A percentile compares a stretch with the other conserved stretches of the same genome.
phyloP scores from a whole-genome alignment of 2,888 invertebrate species.

The Ectemnius continuus region DNA sequence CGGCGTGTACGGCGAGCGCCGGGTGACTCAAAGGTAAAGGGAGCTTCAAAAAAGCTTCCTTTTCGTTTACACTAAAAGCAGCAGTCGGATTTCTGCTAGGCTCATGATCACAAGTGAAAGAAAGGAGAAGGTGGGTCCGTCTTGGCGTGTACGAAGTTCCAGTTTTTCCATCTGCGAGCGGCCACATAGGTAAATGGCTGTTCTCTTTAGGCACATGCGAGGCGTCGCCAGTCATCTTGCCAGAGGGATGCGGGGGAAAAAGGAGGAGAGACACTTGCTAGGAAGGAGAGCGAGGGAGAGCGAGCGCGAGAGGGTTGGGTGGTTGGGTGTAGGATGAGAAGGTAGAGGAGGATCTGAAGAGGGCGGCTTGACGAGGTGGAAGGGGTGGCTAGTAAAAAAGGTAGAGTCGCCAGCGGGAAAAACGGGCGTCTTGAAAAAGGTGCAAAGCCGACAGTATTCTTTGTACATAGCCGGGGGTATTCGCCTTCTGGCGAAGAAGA shows the following conservation, averaged over 20 bases:
- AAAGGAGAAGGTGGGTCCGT: constrained; percentile 25
- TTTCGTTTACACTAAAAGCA: constrained; percentile 11
- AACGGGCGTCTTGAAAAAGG: constrained; percentile 75
- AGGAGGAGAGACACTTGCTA: constrained; percentile 3
- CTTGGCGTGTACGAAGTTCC: constrained; percentile 30
- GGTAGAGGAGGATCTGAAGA: constrained; percentile 27
- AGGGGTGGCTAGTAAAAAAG: constrained; percentile 31
- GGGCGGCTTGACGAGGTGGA: constrained; percentile 21
- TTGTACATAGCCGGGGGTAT: constrained; percentile 69
- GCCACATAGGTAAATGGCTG: constrained; percentile 55
- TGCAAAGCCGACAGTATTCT: constrained; percentile 78
- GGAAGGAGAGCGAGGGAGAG: not conserved
- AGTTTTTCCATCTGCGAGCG: constrained; percentile 46
- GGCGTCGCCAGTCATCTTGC: constrained; percentile 18
- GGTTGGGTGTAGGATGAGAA: constrained; percentile 47
- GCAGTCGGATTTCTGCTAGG: not conserved
- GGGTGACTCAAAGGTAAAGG: no score
- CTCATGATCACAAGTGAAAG: constrained; percentile 20
- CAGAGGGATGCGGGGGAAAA: constrained; percentile 1
- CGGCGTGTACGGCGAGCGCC: no score
- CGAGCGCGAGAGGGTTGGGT: constrained; percentile 45
- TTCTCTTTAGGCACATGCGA: constrained; percentile 42
- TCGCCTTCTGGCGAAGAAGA: constrained; percentile 70
- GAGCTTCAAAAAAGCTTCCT: not conserved
- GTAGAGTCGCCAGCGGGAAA: constrained; percentile 59